Evolutionary conservation across 1,140 invertebrate species (phyloP).

Genomic region (Cydia amplana): DNA sequence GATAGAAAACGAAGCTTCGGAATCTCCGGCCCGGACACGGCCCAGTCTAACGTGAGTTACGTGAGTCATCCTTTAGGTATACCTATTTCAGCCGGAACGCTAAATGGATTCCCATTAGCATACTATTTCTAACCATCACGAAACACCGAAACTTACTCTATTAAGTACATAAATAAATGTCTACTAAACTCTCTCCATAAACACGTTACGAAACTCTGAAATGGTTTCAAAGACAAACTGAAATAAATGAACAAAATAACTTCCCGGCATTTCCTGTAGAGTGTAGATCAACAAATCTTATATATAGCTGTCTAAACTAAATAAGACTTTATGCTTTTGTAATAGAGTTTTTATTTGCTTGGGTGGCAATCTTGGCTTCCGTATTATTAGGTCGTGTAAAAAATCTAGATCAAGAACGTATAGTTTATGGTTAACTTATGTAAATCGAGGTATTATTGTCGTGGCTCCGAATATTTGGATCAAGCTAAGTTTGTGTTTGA

Average conservation of each 20-base stretch:
- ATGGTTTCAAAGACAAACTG: constrained; percentile 2
- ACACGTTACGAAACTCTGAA: neutral
- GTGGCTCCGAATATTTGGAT: neutral
- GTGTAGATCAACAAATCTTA: neutral
- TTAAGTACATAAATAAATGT: neutral
- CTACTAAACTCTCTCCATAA: neutral
- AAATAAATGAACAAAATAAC: neutral
- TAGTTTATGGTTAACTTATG: constrained; percentile 24
- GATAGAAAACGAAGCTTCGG: neutral
- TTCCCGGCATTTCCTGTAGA: constrained; percentile 12
- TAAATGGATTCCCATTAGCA: neutral
- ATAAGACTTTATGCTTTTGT: neutral
- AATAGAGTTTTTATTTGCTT: neutral
- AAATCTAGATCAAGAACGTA: constrained; percentile 31
- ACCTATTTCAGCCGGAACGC: neutral
- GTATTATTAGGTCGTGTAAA: neutral
- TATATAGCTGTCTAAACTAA: constrained; percentile 1
- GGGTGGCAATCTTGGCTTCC: neutral
- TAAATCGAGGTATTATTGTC: constrained; percentile 8
- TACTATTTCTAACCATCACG: constrained; percentile 14
- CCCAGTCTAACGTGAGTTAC: no score
- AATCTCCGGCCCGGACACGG: no score
- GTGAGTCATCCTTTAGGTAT: neutral
- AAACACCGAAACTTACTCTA: constrained; percentile 7
- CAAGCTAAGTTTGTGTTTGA: neutral